phyloP scores from a whole-genome alignment of 2,113 vertebrate species.

The Grammatotria lemairii region DNA sequence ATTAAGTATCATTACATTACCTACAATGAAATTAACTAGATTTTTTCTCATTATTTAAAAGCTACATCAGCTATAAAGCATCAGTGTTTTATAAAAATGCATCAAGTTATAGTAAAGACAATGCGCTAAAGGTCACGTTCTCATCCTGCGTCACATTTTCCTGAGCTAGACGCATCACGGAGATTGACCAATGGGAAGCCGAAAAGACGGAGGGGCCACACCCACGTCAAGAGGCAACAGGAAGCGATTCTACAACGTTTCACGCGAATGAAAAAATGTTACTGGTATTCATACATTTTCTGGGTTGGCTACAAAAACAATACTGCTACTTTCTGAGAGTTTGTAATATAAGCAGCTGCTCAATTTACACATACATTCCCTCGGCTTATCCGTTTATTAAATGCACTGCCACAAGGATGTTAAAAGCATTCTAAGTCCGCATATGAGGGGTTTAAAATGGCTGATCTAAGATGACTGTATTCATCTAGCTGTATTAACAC shows the following conservation, averaged over 20 bases:
- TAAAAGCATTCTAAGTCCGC: background rate
- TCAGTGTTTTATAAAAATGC: no score
- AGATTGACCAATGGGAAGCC: conserved; percentile 30
- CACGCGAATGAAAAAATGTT: background rate
- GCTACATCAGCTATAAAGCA: background rate
- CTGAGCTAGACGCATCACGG: conserved; percentile 36
- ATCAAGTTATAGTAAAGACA: background rate
- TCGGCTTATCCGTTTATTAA: background rate
- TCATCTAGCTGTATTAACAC: background rate
- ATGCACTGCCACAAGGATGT: background rate
- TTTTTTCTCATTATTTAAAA: background rate
- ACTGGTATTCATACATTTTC: background rate
- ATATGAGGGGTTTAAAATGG: background rate
- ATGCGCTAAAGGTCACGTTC: conserved; percentile 67
- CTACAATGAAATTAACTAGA: background rate
- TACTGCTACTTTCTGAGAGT: background rate
- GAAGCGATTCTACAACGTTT: conserved; percentile 20
- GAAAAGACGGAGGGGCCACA: conserved; percentile 7
- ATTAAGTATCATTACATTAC: background rate
- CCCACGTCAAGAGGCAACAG: conserved; percentile 49
- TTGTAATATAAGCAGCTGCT: rapidly evolving
- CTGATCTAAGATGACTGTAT: background rate
- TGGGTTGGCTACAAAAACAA: background rate
- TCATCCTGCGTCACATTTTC: conserved; percentile 73
- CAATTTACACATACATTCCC: background rate